Base-by-base conservation (phyloP, 2,797 vertebrate species). In the Sebastes variabilis region DNA sequence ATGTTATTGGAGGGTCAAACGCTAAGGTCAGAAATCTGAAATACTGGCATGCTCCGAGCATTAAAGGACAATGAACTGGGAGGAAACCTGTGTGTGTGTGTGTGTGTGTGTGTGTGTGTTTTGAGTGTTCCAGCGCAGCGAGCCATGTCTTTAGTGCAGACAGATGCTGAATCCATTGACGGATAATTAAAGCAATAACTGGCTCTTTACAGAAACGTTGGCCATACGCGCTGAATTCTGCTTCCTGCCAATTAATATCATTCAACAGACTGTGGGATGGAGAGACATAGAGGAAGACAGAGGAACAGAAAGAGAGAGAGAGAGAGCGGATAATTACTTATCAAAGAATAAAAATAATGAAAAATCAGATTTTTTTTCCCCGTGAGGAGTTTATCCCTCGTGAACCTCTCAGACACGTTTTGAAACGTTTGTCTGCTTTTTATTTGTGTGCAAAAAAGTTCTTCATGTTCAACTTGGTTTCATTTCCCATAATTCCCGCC, bases 401-500 rank as follows among this genome's bases (percentile, higher is more conserved):
- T 78, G 77, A 84, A 36, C 56, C 72, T 36, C 68, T 62, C 49
- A 69, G 32, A 71, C 86, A 70, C 58, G 55, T 70, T 58, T 75
- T 66, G 62, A 72, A 79, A 67, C 74, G 5, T 78, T 73, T 81
- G 67, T 81, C 83, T 83, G 68, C 73, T 80, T 88, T 76, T 72
- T 83, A 76, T 87, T 82, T 82, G 58, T 61, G 77, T 66, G 73
- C 18, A 46, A 66, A 79, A 79, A 79, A 66, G 22, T 75, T 79
- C 56, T 86, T 88, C 69, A 84, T 87, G 73, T 88, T 87, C 79
- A 30, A 87, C 82, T 90, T 73, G 74, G 87, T 92, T 94, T 94
- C 86, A 91, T 91, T 94, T 96, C 92, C 94, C 92, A 94, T 94
- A 92, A 94, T 87, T 92, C 85, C 92, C 86, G 27, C 85, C 91